phyloP scores from a whole-genome alignment of 2,113 vertebrate species.

The Eulacestoma nigropectus region DNA sequence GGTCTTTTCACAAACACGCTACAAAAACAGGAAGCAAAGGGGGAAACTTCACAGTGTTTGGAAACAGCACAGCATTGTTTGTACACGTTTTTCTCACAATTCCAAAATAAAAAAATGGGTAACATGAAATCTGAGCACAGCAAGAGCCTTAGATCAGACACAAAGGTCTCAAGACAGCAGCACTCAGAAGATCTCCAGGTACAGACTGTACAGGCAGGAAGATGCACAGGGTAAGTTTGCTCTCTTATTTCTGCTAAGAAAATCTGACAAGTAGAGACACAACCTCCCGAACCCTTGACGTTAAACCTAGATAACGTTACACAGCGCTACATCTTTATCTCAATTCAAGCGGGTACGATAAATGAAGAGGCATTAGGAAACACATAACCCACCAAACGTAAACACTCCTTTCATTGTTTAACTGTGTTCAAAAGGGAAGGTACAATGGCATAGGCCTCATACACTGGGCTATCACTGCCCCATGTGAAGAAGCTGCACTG shows the following conservation, averaged over 20 bases:
- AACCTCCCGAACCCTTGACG: neutral
- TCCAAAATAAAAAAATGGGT: neutral
- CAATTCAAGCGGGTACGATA: neutral
- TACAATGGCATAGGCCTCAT: neutral
- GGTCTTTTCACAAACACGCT: neutral
- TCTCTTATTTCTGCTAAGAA: neutral
- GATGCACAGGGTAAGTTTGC: neutral
- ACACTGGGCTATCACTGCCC: neutral
- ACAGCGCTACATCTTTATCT: neutral
- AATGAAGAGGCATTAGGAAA: neutral
- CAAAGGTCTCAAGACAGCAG: slow-evolving; percentile 11
- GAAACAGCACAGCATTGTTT: slow-evolving; percentile 44
- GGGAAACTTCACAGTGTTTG: slow-evolving; percentile 42
- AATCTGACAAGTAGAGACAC: neutral
- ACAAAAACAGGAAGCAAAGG: slow-evolving; percentile 58
- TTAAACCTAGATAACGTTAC: neutral
- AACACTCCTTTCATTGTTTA: neutral
- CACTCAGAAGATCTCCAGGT: neutral
- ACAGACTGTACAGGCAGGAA: neutral
- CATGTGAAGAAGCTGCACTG: neutral
- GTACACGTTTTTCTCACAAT: neutral
- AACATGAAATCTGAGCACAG: neutral
- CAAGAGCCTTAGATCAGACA: neutral
- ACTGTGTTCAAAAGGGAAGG: neutral
- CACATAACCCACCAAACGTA: neutral